Conservation (phyloP, 2,888 invertebrate genomes). For the Siphonodentalium dalli region DNA sequence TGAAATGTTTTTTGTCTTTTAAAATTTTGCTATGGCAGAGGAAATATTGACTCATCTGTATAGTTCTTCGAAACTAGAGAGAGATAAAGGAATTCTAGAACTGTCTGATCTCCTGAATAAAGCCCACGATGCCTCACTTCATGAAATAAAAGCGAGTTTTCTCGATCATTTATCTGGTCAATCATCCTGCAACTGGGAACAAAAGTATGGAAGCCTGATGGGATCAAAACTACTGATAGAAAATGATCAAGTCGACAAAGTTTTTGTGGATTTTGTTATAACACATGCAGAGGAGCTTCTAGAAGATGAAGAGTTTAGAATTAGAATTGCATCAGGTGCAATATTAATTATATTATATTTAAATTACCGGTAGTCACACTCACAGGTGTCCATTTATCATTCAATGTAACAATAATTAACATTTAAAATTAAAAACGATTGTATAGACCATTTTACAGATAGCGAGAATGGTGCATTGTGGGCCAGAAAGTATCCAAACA, state of each 20-base stretch:
- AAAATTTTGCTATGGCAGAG: too few species aligned
- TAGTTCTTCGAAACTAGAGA: slow-evolving; percentile 59
- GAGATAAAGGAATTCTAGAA: slow-evolving; percentile 57
- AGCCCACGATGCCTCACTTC: slow-evolving; percentile 33
- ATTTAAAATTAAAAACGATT: neutral
- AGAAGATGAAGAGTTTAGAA: slow-evolving; percentile 66
- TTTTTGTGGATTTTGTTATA: too few species aligned
- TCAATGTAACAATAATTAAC: neutral
- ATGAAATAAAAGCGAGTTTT: slow-evolving; percentile 41
- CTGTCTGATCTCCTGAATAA: slow-evolving; percentile 34
- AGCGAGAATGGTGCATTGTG: neutral
- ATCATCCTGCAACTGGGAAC: slow-evolving; percentile 64
- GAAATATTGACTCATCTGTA: slow-evolving; percentile 42
- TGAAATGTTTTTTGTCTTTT: too few species aligned
- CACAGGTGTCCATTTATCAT: too few species aligned
- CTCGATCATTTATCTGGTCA: slow-evolving; percentile 38
- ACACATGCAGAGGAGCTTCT: slow-evolving; percentile 58
- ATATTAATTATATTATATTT: neutral
- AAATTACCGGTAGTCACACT: too few species aligned
- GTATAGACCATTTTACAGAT: neutral
- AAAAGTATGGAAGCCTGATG: slow-evolving; percentile 65
- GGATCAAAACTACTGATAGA: slow-evolving; percentile 56
- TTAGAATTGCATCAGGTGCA: slow-evolving; percentile 66
- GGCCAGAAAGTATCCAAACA: neutral
- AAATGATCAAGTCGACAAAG: slow-evolving; percentile 40